These are phyloP conservation scores for Rhagoletis pomonella DNA, from an alignment of 1,140 invertebrate species.

Conservation along the genomic window DNA sequence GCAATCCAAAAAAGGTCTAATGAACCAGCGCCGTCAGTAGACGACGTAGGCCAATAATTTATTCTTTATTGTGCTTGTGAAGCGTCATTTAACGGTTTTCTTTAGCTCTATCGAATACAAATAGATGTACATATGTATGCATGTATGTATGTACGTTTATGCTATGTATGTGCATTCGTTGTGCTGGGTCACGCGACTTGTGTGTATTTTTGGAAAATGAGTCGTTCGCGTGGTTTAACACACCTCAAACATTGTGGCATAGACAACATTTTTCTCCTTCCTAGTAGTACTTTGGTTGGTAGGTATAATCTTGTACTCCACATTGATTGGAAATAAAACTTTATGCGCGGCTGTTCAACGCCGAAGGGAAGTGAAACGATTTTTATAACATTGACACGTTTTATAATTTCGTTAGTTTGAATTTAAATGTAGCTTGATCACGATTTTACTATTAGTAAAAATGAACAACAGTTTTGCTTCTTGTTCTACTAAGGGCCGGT, in stretches of 20 bases:
- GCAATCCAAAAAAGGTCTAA: neutral
- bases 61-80: neutral
- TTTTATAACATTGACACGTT: constrained; percentile 28
- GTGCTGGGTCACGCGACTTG: constrained; percentile 11
- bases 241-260: neutral
- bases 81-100: neutral
- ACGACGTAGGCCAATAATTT: constrained; percentile 1
- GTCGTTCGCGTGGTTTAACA: constrained; percentile 20
- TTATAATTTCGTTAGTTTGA: neutral
- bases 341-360: neutral
- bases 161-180: neutral
- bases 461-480: too few relatives aligned
- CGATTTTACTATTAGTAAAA: neutral
- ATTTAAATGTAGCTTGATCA: neutral
- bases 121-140: neutral
- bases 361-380: neutral
- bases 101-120: neutral
- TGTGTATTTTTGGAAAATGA: constrained; percentile 29
- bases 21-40: neutral
- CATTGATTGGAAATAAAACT: neutral
- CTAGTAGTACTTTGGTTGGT: too few relatives aligned
- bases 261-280: too few relatives aligned
- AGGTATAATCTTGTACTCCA: neutral
- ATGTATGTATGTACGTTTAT: neutral
- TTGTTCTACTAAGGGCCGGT: too few relatives aligned